Evolutionary conservation across 1,140 invertebrate species (phyloP).

Genomic region (Drosophila rufa): DNA sequence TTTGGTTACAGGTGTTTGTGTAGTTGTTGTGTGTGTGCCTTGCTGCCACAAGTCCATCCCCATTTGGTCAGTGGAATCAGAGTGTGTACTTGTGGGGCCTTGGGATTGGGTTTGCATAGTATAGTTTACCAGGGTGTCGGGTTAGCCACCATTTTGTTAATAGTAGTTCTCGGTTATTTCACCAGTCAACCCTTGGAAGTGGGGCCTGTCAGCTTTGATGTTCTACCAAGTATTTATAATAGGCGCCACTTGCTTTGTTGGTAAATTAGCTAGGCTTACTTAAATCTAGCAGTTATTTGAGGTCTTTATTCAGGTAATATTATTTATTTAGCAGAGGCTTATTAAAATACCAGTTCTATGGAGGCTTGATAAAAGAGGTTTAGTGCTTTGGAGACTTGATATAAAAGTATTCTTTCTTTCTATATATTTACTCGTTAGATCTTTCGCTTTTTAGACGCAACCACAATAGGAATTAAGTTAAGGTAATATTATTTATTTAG

Average conservation of each 20-base stretch:
- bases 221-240: slow-evolving; percentile 3
- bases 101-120: background rate
- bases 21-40: background rate
- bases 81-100: no score
- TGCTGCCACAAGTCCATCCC: slow-evolving; percentile 35
- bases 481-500: background rate
- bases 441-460: no score
- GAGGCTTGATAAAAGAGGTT: background rate
- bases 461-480: no score
- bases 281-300: background rate
- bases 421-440: no score
- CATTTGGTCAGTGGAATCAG: slow-evolving; percentile 10
- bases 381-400: no score
- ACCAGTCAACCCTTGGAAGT: slow-evolving; percentile 12
- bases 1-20: slow-evolving; percentile 17
- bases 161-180: slow-evolving; percentile 18
- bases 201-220: slow-evolving; percentile 5
- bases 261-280: background rate
- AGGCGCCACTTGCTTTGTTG: background rate
- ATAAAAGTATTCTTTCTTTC: no score
- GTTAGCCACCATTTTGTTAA: slow-evolving; percentile 39
- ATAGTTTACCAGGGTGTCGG: slow-evolving; percentile 6
- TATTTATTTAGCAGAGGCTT: background rate
- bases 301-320: background rate
- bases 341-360: no score